Evolutionary conservation across 1,140 invertebrate genomes (phyloP).

Genomic region (Lasioglossum albipes): DNA sequence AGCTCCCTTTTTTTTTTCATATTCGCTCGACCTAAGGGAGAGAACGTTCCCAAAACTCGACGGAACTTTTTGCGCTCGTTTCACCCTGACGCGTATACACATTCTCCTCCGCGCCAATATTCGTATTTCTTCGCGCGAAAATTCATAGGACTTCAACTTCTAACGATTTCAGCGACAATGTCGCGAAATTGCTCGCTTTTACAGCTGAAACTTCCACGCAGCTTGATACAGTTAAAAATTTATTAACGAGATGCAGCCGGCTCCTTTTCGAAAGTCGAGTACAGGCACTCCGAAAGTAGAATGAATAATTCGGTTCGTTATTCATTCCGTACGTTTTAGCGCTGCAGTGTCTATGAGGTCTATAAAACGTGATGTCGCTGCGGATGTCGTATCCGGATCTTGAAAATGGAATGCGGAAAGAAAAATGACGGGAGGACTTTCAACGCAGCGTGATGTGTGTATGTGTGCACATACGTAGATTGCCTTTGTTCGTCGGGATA

Average conservation of each 20-base stretch:
- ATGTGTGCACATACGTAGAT: not conserved
- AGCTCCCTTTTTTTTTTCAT: not conserved
- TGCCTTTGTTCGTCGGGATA: not conserved
- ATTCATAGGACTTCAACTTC: slow-evolving; percentile 33
- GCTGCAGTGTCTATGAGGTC: not conserved
- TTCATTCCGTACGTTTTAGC: not conserved
- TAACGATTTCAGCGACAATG: slow-evolving; percentile 27
- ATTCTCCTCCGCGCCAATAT: not conserved
- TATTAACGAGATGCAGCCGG: not conserved
- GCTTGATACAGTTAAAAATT: not conserved
- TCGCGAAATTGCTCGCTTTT: slow-evolving; percentile 16
- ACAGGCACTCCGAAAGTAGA: not conserved
- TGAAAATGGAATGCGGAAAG: not conserved
- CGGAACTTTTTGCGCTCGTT: slow-evolving; percentile 18
- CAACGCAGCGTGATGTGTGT: not conserved
- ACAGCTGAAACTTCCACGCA: slow-evolving; percentile 32
- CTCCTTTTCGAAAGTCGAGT: not conserved
- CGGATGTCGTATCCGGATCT: not conserved
- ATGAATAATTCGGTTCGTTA: not conserved
- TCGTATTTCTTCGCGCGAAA: slow-evolving; percentile 11
- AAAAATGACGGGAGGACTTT: not conserved
- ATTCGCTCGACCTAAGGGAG: not conserved
- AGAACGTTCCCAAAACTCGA: slow-evolving; percentile 7
- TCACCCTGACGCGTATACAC: not conserved
- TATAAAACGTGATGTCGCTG: not conserved